Base-by-base conservation (phyloP, 2,113 vertebrate species). In the Blennius ocellaris region DNA sequence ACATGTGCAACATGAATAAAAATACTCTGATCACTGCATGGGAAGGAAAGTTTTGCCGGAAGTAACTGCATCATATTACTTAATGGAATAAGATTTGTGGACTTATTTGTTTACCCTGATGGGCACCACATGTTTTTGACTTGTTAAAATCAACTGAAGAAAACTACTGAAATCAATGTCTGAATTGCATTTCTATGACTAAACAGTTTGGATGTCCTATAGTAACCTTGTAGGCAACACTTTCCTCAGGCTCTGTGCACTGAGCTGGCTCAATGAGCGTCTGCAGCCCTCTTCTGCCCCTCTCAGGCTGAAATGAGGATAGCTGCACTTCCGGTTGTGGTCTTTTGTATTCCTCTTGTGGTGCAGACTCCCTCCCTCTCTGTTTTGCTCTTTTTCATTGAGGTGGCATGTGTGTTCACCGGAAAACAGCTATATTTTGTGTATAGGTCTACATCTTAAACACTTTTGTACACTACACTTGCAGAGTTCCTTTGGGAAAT, bases 251-350 rank as follows among this genome's bases (percentile, higher is more conserved):
- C 69, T 21, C 39, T 11, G 7, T 54, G 43, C 8, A 45, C 30
- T 45, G 5, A 50, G 14, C 47, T 6, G 30, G 10, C 43, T 45
- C 48, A 56, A 38, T 57, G 41, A 11, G 7, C 53, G 57, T 85
- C 51, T 56, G 68, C 58, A 82, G 82, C 86, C 79, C 89, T 83
- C 77, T 85, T 16, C 87, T 86, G 86, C 89, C 90, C 14, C 87
- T 80, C 62, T 73, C 82, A 87, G 90, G 79, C 44, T 16, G 36
- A 74, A 43, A 16, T 6, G 6, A 36, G 83, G 41, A 5, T 45
- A 68, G 65, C 87, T 84, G 76, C 47, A 91, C 85, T 91, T 92
- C 91, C 90, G 91, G 89, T 89, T 58, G 50, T 50, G 41, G 6
- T 76, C 69, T 57, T 90, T 88, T 70, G 72, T 83, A 83, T 83